A percentile compares a stretch with the other conserved stretches of the same genome.
phyloP scores from a whole-genome alignment of 2,113 vertebrate genomes.

The Chaetops frenatus region DNA sequence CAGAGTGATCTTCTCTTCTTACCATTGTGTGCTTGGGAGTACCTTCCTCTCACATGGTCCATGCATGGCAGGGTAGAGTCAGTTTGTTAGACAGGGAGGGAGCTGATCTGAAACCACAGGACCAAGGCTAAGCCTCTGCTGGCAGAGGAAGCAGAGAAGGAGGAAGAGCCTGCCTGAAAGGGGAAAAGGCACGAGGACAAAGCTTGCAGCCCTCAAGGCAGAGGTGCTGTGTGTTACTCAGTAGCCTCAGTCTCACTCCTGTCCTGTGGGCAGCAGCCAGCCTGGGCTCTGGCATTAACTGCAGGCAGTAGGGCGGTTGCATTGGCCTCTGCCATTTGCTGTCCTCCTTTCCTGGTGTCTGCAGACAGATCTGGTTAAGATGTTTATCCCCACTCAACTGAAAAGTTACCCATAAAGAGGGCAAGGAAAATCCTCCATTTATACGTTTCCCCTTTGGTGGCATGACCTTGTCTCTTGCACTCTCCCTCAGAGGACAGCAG shows the following conservation, averaged over 20 bases:
- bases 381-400: not conserved
- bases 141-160: not conserved
- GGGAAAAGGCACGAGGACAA: not conserved
- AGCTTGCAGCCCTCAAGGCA: not conserved
- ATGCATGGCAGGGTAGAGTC: fast-evolving
- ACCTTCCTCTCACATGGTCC: not conserved
- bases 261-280: not conserved
- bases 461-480: not conserved
- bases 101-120: not conserved
- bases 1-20: not conserved
- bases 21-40: fast-evolving
- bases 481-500: not conserved
- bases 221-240: not conserved
- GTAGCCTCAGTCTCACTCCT: not conserved
- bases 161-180: not conserved
- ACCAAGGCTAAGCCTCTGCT: not conserved
- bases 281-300: not conserved
- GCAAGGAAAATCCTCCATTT: not conserved
- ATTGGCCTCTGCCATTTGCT: not conserved
- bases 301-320: not conserved
- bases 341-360: not conserved
- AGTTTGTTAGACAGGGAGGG: not conserved
- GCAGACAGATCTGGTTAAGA: not conserved
- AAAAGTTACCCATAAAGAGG: not conserved
- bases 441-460: not conserved